These are phyloP conservation scores for Pterocles gutturalis DNA, from an alignment of 2,113 vertebrate genomes.

Conservation along the genomic window DNA sequence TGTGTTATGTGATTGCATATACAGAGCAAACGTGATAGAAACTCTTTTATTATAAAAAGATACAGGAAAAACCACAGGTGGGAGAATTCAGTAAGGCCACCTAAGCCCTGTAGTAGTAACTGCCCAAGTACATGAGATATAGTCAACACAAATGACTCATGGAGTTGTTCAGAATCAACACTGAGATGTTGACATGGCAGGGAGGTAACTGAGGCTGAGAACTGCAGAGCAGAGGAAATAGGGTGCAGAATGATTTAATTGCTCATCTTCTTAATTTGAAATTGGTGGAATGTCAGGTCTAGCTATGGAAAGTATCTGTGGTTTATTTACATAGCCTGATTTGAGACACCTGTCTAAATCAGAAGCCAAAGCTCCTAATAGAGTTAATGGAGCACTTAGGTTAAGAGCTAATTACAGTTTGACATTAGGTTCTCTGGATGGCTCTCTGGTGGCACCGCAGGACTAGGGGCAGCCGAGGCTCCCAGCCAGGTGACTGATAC, in stretches of 20 bases:
- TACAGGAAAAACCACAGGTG: not conserved
- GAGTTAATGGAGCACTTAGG: not conserved
- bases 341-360: constrained; percentile 26
- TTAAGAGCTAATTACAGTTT: constrained; percentile 24
- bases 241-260: not conserved
- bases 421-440: not conserved
- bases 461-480: not conserved
- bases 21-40: not conserved
- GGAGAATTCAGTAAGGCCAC: not conserved
- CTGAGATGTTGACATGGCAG: not conserved
- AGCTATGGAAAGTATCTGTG: not conserved
- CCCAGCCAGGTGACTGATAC: not conserved
- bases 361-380: not conserved
- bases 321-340: not conserved
- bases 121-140: not conserved
- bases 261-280: not conserved
- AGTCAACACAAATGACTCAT: not conserved
- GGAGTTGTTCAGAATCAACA: not conserved
- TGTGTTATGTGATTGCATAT: not conserved
- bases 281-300: not conserved
- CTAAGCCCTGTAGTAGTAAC: not conserved
- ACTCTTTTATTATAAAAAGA: not conserved
- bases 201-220: not conserved
- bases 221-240: not conserved
- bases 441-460: not conserved